Evolutionary conservation across 2,888 invertebrate genomes (phyloP), one percentile per base, ranked within the genome.

Genomic region (Plagiodera versicolora): DNA sequence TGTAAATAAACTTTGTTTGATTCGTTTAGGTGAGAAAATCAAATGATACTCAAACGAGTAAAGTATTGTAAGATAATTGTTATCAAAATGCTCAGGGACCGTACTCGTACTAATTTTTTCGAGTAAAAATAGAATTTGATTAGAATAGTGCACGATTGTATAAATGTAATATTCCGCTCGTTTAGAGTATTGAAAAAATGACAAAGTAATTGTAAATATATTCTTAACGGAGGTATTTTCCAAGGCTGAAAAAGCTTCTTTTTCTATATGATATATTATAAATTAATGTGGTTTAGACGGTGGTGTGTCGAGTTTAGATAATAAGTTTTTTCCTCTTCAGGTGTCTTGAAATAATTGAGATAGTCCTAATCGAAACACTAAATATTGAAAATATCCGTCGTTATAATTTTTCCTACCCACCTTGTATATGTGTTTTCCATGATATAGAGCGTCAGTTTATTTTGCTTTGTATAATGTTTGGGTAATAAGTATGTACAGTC

Each of bases 71-170:
- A 70, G 66, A 66, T 70, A 69, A 67, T 69, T 68, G 69, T 74
- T 72, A 72, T 72, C 68, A 68, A 71, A 69, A 62, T 63, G 69
- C 74, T 74, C 74, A 74, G 74, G 74, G 74, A 74, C 70, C 70
- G 67, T 70, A 68, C 64, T 67, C 63, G 24, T 24, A 24, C 24
- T 24, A 24, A n/a, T 57, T 46, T 56, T 58, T 64, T 54, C 47
- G 60, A 61, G 61, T 64, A 66, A 66, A 65, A 58, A 63, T 46
- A 56, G 56, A 56, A 52, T 55, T 30, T 67, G 60, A 67, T 60
- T 56, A 52, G 24, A 24, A 5, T 24, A 46, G 48, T 57, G 55
- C 56, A 63, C 61, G 62, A 67, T 67, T 70, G 69, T 71, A 71
- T 69, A 71, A 71, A 71, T 71, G 70, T 70, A 69, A 58, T 64